A percentile compares a stretch with the other conserved stretches of the same genome.
phyloP scores from a whole-genome alignment of 2,888 invertebrate genomes.

The Drosophila anceps region DNA sequence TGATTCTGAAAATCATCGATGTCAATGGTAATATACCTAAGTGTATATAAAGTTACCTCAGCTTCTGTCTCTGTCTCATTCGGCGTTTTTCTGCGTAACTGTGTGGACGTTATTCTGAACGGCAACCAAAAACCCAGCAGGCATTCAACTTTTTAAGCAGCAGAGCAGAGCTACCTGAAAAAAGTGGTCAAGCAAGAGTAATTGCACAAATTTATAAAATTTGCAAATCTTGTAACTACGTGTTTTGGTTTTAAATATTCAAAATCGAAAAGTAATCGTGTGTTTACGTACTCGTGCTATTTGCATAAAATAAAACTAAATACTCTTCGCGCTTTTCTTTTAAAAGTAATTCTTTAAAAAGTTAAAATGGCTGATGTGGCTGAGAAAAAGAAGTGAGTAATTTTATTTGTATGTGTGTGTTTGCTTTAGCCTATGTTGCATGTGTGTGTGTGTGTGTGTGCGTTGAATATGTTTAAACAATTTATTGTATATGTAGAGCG shows the following conservation, averaged over 20 bases:
- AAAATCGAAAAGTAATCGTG: conserved; percentile 25
- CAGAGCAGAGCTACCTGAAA: conserved; percentile 61
- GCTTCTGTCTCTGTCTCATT: conserved; percentile 83
- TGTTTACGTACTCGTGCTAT: conserved; percentile 46
- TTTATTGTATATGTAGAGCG: conserved; percentile 39
- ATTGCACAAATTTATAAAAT: conserved; percentile 68
- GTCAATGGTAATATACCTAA: conserved; percentile 23
- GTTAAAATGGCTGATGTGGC: conserved; percentile 85
- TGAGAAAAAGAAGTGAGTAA: conserved; percentile 85
- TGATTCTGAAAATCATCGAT: conserved; percentile 28
- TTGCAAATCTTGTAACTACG: conserved; percentile 52
- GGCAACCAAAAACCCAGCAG: conserved; percentile 53
- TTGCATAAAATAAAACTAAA: conserved; percentile 37
- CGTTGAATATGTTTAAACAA: conserved; percentile 58
- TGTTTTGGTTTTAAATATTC: conserved; percentile 41
- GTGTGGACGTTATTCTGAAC: conserved; percentile 70
- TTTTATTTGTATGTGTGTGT: conserved; percentile 45
- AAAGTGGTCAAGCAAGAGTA: conserved; percentile 66
- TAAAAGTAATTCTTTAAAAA: conserved; percentile 62
- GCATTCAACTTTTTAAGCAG: conserved; percentile 63
- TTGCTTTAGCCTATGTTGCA: conserved; percentile 20
- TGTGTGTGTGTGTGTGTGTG: conserved; percentile 53
- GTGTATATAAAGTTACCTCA: conserved; percentile 59
- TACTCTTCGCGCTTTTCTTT: conserved; percentile 68
- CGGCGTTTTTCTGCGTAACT: conserved; percentile 84